A percentile compares a stretch with the other conserved stretches of the same genome.
Conservation (phyloP, 2,113 vertebrate species). For the Picathartes gymnocephalus region DNA sequence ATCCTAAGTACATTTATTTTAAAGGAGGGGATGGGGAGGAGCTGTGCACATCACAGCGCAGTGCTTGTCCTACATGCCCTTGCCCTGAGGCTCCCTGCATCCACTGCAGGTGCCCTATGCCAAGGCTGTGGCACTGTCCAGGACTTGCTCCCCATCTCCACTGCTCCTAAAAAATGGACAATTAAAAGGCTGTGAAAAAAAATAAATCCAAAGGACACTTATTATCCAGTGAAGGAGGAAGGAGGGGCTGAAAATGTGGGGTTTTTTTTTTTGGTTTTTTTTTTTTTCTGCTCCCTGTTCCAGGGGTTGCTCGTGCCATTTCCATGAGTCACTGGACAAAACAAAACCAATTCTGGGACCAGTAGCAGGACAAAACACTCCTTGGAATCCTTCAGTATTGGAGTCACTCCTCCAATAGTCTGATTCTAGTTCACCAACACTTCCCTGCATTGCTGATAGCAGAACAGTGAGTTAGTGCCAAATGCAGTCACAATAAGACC, state of each 20-base stretch:
- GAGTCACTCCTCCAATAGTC: not conserved
- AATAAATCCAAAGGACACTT: not conserved
- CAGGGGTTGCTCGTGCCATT: not conserved
- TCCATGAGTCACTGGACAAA: not conserved
- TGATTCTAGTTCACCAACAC: not conserved
- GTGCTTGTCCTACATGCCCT: accelerated
- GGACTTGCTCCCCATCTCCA: not conserved
- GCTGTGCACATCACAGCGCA: not conserved
- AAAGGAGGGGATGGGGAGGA: not conserved
- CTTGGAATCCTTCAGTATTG: not conserved
- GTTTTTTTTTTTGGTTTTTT: not conserved
- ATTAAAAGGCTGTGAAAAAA: not conserved
- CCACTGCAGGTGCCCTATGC: not conserved
- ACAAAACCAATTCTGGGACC: not conserved
- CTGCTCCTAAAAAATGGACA: not conserved
- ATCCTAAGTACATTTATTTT: not conserved
- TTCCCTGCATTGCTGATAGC: not conserved
- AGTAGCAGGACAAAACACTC: not conserved
- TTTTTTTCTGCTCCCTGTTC: not conserved
- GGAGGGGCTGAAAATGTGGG: not conserved
- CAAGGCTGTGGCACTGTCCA: not conserved
- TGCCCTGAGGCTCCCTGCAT: not conserved
- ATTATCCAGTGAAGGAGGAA: not conserved
- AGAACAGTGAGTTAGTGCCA: not conserved
- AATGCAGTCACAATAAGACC: not conserved